Percentiles rank a stretch among this genome's conserved stretches.
phyloP scores from a whole-genome alignment of 2,888 invertebrate genomes.

The Lepidonotus clava region DNA sequence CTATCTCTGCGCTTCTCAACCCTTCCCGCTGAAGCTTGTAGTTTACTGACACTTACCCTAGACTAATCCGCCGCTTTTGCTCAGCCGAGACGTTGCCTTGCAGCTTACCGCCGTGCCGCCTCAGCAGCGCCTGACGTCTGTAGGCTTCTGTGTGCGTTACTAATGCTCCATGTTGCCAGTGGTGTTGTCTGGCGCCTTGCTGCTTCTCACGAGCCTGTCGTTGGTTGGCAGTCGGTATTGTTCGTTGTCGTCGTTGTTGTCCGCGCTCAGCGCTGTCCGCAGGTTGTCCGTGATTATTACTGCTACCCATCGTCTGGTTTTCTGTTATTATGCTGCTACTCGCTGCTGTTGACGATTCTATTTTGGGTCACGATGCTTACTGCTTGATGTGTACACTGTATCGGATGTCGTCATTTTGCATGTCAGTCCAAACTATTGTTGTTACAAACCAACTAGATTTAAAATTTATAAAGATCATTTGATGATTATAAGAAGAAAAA shows the following conservation, averaged over 20 bases:
- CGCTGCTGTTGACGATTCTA: too few species aligned
- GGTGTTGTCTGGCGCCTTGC: not conserved
- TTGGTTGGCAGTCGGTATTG: too few species aligned
- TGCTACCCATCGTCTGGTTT: not conserved
- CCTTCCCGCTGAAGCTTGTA: too few species aligned
- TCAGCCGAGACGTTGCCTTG: constrained; percentile 46
- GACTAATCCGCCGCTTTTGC: constrained; percentile 45
- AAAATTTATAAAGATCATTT: too few species aligned
- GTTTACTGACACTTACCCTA: constrained; percentile 28
- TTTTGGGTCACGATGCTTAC: too few species aligned
- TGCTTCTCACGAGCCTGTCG: not conserved
- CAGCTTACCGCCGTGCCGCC: constrained; percentile 47
- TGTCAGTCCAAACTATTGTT: too few species aligned
- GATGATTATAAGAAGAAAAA: too few species aligned
- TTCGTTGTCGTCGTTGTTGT: not conserved
- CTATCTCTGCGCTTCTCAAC: too few species aligned
- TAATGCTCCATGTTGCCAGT: constrained; percentile 40
- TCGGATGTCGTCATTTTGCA: too few species aligned
- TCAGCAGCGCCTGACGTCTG: constrained; percentile 19
- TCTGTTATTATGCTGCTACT: too few species aligned
- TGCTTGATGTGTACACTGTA: too few species aligned
- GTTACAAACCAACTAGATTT: too few species aligned
- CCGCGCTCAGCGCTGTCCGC: not conserved
- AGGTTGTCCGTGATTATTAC: not conserved
- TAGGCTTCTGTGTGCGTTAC: constrained; percentile 45